These are phyloP conservation scores for Mormoops blainvillei DNA, from an alignment of 2,113 vertebrate genomes.

Conservation along the genomic window DNA sequence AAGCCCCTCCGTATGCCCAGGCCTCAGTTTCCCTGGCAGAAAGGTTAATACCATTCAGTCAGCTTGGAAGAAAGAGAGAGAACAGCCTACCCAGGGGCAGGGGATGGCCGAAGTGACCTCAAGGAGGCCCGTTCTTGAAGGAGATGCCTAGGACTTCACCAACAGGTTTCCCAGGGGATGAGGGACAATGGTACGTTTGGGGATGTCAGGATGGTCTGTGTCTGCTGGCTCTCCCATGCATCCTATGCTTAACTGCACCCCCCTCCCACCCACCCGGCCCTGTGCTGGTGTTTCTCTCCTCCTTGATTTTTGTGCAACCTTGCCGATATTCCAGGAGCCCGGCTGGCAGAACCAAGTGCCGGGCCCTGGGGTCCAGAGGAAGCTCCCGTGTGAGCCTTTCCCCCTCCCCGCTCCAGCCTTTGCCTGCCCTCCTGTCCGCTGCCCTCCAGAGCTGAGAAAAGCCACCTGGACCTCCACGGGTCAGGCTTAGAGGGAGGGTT, in stretches of 20 bases:
- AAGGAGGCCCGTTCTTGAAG: conserved; percentile 13
- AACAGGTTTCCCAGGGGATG: conserved; percentile 38
- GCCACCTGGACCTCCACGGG: background rate
- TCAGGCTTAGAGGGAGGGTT: background rate
- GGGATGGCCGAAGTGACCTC: background rate
- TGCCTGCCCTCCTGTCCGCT: background rate
- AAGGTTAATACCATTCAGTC: background rate
- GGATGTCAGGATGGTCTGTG: background rate
- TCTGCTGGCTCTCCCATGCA: background rate
- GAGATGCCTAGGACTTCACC: conserved; percentile 26
- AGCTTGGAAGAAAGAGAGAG: background rate
- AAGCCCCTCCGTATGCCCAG: background rate
- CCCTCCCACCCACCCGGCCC: conserved; percentile 49
- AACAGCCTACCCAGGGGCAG: background rate
- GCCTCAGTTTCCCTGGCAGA: background rate
- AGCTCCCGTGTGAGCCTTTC: background rate
- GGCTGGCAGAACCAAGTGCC: background rate
- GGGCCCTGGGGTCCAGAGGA: background rate
- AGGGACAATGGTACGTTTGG: background rate
- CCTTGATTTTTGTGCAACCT: conserved; percentile 38
- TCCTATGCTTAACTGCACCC: conserved; percentile 43
- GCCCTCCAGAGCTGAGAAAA: background rate
- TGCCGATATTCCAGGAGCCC: background rate
- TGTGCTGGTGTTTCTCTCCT: background rate
- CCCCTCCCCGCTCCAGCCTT: background rate